These are phyloP conservation scores for Drosophila emarginata DNA, from an alignment of 2,888 invertebrate genomes.

Conservation along the genomic window DNA sequence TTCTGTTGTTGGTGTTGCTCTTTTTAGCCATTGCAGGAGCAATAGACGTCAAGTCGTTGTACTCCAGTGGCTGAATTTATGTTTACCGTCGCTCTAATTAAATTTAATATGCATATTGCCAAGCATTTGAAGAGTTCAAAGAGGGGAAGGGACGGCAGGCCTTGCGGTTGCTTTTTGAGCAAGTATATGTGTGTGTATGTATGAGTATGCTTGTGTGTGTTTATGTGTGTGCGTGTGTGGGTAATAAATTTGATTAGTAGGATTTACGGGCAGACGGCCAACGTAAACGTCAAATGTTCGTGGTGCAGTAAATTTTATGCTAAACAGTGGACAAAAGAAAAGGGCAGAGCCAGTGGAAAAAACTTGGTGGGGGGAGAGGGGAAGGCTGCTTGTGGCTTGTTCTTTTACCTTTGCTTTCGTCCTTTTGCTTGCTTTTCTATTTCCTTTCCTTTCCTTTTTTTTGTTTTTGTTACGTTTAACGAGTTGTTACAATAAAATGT, in stretches of 20 bases:
- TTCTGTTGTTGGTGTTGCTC: slow-evolving; percentile 1
- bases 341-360: slow-evolving; percentile 13
- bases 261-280: slow-evolving; percentile 70
- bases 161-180: slow-evolving; percentile 39
- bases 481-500: slow-evolving; percentile 76
- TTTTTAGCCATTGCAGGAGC: slow-evolving; percentile 10
- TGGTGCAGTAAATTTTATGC: slow-evolving; percentile 75
- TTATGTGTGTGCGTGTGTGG: slow-evolving; percentile 38
- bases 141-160: slow-evolving; percentile 1
- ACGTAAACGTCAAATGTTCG: slow-evolving; percentile 71
- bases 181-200: slow-evolving; percentile 10
- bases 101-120: slow-evolving; percentile 78
- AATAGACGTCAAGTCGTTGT: slow-evolving; percentile 33
- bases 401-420: slow-evolving; percentile 6
- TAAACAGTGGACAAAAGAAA: slow-evolving; percentile 50
- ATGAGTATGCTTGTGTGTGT: slow-evolving; percentile 15
- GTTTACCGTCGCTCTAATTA: slow-evolving; percentile 74
- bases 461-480: slow-evolving; percentile 59
- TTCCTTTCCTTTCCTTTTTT: slow-evolving; percentile 17
- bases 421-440: neutral
- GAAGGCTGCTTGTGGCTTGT: slow-evolving; percentile 1
- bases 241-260: slow-evolving; percentile 77
- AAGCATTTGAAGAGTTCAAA: slow-evolving; percentile 52
- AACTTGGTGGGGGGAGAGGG: slow-evolving; percentile 2
- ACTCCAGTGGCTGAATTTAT: slow-evolving; percentile 64